Evolutionary conservation across 1,140 invertebrate genomes (phyloP), one percentile per base, ranked within the genome.

Genomic region (Saccostrea glomerata): DNA sequence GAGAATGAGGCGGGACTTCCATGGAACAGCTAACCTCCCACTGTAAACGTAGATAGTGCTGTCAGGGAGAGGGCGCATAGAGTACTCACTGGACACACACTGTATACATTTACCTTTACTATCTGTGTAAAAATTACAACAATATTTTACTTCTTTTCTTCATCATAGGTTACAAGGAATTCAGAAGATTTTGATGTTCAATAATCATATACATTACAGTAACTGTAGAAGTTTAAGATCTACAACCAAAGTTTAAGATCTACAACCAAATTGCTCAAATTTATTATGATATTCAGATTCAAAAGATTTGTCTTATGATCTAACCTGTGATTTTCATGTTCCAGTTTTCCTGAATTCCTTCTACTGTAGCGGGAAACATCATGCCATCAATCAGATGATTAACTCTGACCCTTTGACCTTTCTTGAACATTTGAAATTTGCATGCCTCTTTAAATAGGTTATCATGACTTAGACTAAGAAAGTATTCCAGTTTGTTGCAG

Each of bases 401-500:
- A 47, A 88, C 60, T 60, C 56, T 70, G 13, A 88, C 83, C 36
- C 9, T 40, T 0, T 70, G 47, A 55, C 66, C 66, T 3, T 30
- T 30, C 40, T 85, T 70, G 30, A 88, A 88, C 36, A 88, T 54
- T 36, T 77, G 87, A 20, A 66, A 77, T 85, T 85, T 77, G 20
- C 17, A 73, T 17, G 84, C 87, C 25, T 30, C 58, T 13, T 13
- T 30, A 30, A 56, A 88, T 7, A 91, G 70, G 12, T 86, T 77
- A 3, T 56, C 66, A 58, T 83, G 36, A 30, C 66, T 66, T 23
- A 82, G 84, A 7, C 66, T n/a, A 54, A 91, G 58, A 13, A 56
- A 56, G 7, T 60, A 66, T 25, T 92, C 92, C 30, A 92, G 77
- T 30, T 90, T 66, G 63, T 87, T 88, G 82, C 90, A 91, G 23